phyloP scores from a whole-genome alignment of 2,888 invertebrate species.

The Macroteleia sp. region DNA sequence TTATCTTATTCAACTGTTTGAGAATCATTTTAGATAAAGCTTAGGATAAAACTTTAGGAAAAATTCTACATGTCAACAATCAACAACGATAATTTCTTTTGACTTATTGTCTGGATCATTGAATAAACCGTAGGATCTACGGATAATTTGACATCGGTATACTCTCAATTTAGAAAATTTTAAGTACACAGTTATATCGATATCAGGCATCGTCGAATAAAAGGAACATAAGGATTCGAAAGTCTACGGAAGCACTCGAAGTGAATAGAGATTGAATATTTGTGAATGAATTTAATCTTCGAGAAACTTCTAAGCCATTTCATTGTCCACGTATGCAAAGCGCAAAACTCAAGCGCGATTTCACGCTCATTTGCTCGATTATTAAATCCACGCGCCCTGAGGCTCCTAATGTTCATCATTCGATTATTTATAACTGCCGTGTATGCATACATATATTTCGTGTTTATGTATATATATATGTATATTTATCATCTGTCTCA shows the following conservation, averaged over 20 bases:
- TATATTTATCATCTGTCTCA: slow-evolving; percentile 64
- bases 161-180: too few species aligned
- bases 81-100: slow-evolving; percentile 45
- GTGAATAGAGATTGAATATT: slow-evolving; percentile 18
- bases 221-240: slow-evolving; percentile 15
- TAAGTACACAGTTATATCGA: slow-evolving; percentile 23
- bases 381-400: slow-evolving; percentile 30
- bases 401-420: slow-evolving; percentile 18
- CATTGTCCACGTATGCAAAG: slow-evolving; percentile 7
- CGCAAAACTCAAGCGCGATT: slow-evolving; percentile 57
- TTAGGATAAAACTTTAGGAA: slow-evolving; percentile 42
- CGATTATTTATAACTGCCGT: slow-evolving; percentile 37
- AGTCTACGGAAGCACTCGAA: slow-evolving; percentile 54
- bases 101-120: slow-evolving; percentile 46
- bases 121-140: too few species aligned
- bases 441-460: slow-evolving; percentile 52
- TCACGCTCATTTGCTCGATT: slow-evolving; percentile 13
- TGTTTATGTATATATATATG: slow-evolving; percentile 64
- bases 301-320: slow-evolving; percentile 36
- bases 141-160: too few species aligned
- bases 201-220: slow-evolving; percentile 12
- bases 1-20: not conserved
- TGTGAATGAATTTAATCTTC: not conserved
- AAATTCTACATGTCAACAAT: slow-evolving; percentile 49
- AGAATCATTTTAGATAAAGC: not conserved